Conservation (phyloP, 2,797 vertebrate genomes). For the Micromesistius poutassou region DNA sequence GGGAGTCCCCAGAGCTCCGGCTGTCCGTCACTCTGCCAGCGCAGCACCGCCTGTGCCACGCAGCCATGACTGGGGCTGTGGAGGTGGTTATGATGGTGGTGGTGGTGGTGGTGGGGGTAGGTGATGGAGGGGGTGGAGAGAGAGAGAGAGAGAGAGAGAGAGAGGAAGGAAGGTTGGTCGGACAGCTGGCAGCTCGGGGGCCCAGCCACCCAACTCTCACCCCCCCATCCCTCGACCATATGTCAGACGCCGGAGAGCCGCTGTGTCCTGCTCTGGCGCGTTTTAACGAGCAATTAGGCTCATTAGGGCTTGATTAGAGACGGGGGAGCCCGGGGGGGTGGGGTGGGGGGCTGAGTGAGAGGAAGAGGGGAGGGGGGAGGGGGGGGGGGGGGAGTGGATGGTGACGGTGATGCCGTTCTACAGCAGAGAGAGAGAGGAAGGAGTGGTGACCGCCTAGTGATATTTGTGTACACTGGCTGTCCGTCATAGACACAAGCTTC, state of each 20-base stretch:
- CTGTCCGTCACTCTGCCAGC: slow-evolving; percentile 53
- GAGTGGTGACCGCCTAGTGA: too few relatives aligned
- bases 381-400: slow-evolving; percentile 21
- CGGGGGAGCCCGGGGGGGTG: slow-evolving; percentile 62
- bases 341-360: slow-evolving; percentile 22
- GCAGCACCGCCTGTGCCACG: slow-evolving; percentile 45
- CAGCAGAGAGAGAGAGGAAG: too few relatives aligned
- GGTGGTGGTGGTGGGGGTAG: neutral
- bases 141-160: neutral
- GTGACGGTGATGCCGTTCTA: slow-evolving; percentile 40
- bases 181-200: slow-evolving; percentile 70
- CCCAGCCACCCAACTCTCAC: slow-evolving; percentile 31
- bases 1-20: slow-evolving; percentile 51
- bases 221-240: slow-evolving; percentile 51
- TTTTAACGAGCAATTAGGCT: slow-evolving; percentile 82
- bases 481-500: too few relatives aligned
- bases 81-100: neutral
- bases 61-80: neutral
- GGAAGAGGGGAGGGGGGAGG: slow-evolving; percentile 29
- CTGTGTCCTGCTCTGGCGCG: slow-evolving; percentile 73
- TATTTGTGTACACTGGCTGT: too few relatives aligned
- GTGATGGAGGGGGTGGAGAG: neutral
- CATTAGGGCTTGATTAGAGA: slow-evolving; percentile 81
- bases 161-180: slow-evolving; percentile 3
- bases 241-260: slow-evolving; percentile 65